These are phyloP conservation scores for Ceratosolen fusciceps DNA, from an alignment of 1,140 invertebrate genomes.

Conservation along the genomic window DNA sequence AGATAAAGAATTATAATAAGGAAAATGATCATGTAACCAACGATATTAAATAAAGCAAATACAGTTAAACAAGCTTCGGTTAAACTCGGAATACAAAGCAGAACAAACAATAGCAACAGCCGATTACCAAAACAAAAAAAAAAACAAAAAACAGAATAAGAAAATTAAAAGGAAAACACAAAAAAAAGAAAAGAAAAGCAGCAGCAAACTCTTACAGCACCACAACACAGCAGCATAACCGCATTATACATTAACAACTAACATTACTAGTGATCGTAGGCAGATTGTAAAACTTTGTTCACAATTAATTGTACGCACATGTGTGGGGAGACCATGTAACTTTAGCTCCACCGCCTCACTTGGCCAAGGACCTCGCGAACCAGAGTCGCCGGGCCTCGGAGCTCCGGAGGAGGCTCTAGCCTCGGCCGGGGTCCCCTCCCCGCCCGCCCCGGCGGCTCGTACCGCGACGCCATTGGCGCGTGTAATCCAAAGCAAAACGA, in stretches of 20 bases:
- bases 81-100: slow-evolving; percentile 38
- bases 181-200: slow-evolving; percentile 53
- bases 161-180: slow-evolving; percentile 50
- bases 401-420: neutral
- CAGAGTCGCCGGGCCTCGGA: slow-evolving; percentile 3
- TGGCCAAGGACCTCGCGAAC: slow-evolving; percentile 52
- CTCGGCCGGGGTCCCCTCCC: too few relatives aligned
- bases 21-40: too few relatives aligned
- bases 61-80: slow-evolving; percentile 19
- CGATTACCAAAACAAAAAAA: too few relatives aligned
- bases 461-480: slow-evolving; percentile 39
- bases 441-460: slow-evolving; percentile 2
- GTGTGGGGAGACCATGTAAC: slow-evolving; percentile 73
- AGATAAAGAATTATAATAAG: too few relatives aligned
- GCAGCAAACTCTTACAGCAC: slow-evolving; percentile 51
- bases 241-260: too few relatives aligned
- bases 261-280: slow-evolving; percentile 69
- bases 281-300: slow-evolving; percentile 71
- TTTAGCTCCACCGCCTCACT: slow-evolving; percentile 70
- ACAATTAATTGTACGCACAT: slow-evolving; percentile 72
- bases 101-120: slow-evolving; percentile 19
- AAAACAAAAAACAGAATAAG: neutral
- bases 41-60: slow-evolving; percentile 9
- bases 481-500: slow-evolving; percentile 45
- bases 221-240: slow-evolving; percentile 56